Percentiles rank a stretch among this genome's conserved stretches.
Evolutionary conservation across 2,797 vertebrate species (phyloP).

Genomic region (Enteromius paludinosus): DNA sequence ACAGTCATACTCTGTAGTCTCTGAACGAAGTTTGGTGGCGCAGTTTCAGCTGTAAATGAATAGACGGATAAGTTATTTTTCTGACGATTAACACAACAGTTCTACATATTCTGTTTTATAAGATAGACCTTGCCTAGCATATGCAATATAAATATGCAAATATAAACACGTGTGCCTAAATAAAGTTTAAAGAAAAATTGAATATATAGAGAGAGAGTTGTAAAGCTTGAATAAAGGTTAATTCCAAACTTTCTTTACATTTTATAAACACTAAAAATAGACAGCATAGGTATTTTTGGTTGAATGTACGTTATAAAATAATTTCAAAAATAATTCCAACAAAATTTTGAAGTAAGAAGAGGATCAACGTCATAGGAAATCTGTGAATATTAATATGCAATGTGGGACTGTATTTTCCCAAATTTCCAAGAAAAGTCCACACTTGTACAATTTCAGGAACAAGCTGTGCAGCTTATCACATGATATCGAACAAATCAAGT

Average conservation of each 20-base stretch:
- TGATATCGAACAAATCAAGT: background rate
- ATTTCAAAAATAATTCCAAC: background rate
- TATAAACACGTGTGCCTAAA: background rate
- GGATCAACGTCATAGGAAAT: background rate
- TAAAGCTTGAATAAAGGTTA: background rate
- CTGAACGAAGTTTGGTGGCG: slow-evolving; percentile 93
- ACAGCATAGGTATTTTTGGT: background rate
- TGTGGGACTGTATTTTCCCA: background rate
- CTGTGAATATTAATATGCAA: background rate
- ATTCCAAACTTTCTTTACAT: background rate
- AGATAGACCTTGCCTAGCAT: background rate
- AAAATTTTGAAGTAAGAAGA: background rate
- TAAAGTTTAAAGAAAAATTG: background rate
- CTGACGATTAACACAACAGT: background rate
- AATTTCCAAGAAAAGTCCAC: background rate
- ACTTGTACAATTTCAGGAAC: background rate
- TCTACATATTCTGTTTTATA: background rate
- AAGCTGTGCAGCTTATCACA: background rate
- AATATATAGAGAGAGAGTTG: too few species aligned
- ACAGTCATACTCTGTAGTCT: slow-evolving; percentile 94
- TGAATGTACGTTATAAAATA: background rate
- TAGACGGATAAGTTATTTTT: background rate
- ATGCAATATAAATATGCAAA: background rate
- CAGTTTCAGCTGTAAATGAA: slow-evolving; percentile 85
- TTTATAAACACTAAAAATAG: background rate